Base-by-base conservation (phyloP, 2,888 invertebrate genomes). In the Coleophora deauratella region DNA sequence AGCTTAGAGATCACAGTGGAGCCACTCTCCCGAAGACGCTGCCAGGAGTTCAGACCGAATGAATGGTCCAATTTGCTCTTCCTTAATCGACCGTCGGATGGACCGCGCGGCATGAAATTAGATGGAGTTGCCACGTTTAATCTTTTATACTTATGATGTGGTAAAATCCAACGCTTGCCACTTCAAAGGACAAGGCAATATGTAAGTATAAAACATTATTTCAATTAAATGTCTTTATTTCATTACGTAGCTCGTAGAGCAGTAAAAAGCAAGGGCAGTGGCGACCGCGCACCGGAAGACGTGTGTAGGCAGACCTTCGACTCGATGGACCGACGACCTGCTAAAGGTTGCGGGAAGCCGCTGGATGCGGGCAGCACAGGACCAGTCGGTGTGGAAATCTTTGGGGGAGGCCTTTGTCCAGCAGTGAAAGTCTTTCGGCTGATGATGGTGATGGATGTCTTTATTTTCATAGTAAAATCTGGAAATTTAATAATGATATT, bases 31-130 rank as follows among this genome's bases (percentile, higher is more conserved):
- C 38, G 44, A 42, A 51, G 55, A 54, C 46, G 51, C 47, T 53
- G 45, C 36, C 46, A 55, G 55, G 55, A 54, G 55, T 50, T 54
- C 52, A 59, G 58, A 57, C 55, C 59, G 66, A 76, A 81, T 76
- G 71, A 72, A 81, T 81, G 72, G 66, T 70, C 67, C 79, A 81
- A 82, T 81, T 76, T 76, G 71, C 75, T 62, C 64, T 62, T 60
- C 63, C 66, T 71, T 78, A 82, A 81, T 79, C 75, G 78, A 77
- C 65, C 79, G 70, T 66, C 61, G 72, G 71, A 80, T 73, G 66
- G 72, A 66, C 68, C 71, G 64, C 62, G 65, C 66, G 65, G 68
- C 77, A 77, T 80, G 78, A 78, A 80, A 81, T 80, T 71, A 74
- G 71, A 72, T 72, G 62, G 71, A 71, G 12, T 9, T 3, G 30